phyloP scores from a whole-genome alignment of 2,888 invertebrate genomes.

The Andrena flavipes region DNA sequence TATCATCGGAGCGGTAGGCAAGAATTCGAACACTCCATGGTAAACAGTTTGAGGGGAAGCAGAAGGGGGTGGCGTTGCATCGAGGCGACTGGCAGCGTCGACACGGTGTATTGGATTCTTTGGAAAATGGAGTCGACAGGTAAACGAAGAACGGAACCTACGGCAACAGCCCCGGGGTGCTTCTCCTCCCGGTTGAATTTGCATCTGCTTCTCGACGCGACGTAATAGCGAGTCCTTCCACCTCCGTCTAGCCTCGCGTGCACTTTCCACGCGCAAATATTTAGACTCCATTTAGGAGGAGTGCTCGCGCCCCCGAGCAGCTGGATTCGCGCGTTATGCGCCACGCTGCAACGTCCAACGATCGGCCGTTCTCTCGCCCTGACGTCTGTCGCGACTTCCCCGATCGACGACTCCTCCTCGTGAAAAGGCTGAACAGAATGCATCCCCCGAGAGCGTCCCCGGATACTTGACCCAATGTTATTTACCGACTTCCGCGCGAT shows the following conservation, averaged over 20 bases:
- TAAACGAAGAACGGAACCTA: conserved; percentile 5
- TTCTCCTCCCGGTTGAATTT: not conserved
- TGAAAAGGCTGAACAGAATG: not conserved
- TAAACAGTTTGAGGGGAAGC: not conserved
- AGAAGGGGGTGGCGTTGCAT: not conserved
- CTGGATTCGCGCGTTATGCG: no score
- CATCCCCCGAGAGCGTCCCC: not conserved
- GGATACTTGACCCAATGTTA: conserved; percentile 63
- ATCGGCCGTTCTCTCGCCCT: no score
- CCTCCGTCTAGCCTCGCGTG: not conserved
- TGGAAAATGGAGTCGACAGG: conserved; percentile 22
- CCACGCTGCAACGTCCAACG: no score
- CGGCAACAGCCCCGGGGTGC: not conserved
- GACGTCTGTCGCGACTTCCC: no score
- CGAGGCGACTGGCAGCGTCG: not conserved
- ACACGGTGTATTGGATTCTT: conserved; percentile 1
- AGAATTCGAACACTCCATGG: no score
- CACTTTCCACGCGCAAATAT: not conserved
- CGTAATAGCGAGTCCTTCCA: not conserved
- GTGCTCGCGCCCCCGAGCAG: no score
- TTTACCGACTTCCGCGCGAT: conserved; percentile 58
- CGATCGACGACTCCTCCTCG: not conserved
- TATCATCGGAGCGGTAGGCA: no score
- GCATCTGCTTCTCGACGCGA: not conserved
- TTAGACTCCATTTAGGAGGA: not conserved